These are phyloP conservation scores for Aleiodes alternator DNA, from an alignment of 2,888 invertebrate genomes.

Conservation along the genomic window DNA sequence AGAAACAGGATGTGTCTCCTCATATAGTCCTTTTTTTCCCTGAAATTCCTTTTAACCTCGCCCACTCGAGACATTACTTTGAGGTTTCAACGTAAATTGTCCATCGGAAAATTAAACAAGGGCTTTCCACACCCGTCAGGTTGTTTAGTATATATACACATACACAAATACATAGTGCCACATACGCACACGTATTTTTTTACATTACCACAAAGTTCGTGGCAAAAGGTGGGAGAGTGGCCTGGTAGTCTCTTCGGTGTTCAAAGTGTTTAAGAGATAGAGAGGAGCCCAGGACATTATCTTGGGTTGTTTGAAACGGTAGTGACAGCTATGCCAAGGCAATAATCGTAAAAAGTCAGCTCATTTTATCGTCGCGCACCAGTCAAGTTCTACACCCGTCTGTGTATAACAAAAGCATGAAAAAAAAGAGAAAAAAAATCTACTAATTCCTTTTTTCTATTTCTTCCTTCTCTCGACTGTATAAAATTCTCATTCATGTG, in stretches of 20 bases:
- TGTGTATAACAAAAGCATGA: conserved; percentile 33
- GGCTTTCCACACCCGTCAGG: conserved; percentile 36
- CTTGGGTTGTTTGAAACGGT: conserved; percentile 57
- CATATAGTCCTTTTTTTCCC: not conserved
- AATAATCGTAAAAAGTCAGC: conserved; percentile 71
- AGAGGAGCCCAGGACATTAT: conserved; percentile 53
- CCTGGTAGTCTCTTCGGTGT: not conserved
- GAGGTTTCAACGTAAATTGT: conserved; percentile 36
- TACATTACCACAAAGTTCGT: conserved; percentile 28
- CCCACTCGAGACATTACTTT: conserved; percentile 20
- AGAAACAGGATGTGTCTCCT: conserved; percentile 21
- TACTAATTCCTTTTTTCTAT: conserved; percentile 4
- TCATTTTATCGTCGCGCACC: conserved; percentile 64
- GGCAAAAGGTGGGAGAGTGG: conserved; percentile 7
- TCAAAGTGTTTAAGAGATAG: conserved; percentile 39
- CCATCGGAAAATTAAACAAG: conserved; percentile 36
- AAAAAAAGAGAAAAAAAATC: not conserved
- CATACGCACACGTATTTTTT: not conserved
- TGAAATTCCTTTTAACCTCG: not conserved
- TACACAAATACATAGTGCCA: not conserved
- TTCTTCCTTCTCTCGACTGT: too few relatives aligned
- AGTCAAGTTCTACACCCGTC: conserved; percentile 39
- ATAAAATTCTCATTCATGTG: too few relatives aligned
- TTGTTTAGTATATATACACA: conserved; percentile 2
- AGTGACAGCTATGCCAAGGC: conserved; percentile 67